Evolutionary conservation across 2,888 invertebrate genomes (phyloP).

Genomic region (Nemapogon koenigi): DNA sequence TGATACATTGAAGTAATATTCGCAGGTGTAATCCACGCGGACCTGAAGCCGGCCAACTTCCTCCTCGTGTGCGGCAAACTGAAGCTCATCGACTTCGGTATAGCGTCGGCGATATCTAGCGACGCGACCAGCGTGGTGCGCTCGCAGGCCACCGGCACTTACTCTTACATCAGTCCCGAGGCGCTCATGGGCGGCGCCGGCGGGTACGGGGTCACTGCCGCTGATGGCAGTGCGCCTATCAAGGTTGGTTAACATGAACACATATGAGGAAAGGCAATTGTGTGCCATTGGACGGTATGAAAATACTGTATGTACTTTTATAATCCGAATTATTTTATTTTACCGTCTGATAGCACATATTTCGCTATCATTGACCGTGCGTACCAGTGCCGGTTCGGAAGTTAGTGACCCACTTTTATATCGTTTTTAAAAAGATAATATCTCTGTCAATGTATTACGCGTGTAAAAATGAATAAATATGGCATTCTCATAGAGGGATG

Average conservation of each 20-base stretch:
- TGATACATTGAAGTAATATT: constrained; percentile 11
- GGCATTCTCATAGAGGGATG: no score
- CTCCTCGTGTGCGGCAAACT: constrained; percentile 83
- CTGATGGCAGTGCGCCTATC: constrained; percentile 40
- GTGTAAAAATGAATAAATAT: no score
- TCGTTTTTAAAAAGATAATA: no score
- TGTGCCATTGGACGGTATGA: no score
- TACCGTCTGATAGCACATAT: no score
- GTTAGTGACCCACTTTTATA: no score
- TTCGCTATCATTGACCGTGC: no score
- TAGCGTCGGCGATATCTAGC: constrained; percentile 84
- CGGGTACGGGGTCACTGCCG: constrained; percentile 32
- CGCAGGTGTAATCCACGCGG: constrained; percentile 94
- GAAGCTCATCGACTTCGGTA: constrained; percentile 97
- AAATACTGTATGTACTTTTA: no score
- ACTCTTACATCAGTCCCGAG: constrained; percentile 97
- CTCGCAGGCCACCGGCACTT: constrained; percentile 84
- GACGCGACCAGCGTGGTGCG: constrained; percentile 91
- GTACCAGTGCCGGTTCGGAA: no score
- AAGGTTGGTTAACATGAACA: constrained; percentile 42
- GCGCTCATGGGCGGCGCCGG: constrained; percentile 74
- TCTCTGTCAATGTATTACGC: no score
- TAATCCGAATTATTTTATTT: no score
- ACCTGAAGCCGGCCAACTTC: constrained; percentile 97
- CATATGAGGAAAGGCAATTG: no score